Evolutionary conservation across 2,797 vertebrate genomes (phyloP).

Genomic region (Parotocinclus haroldoi): DNA sequence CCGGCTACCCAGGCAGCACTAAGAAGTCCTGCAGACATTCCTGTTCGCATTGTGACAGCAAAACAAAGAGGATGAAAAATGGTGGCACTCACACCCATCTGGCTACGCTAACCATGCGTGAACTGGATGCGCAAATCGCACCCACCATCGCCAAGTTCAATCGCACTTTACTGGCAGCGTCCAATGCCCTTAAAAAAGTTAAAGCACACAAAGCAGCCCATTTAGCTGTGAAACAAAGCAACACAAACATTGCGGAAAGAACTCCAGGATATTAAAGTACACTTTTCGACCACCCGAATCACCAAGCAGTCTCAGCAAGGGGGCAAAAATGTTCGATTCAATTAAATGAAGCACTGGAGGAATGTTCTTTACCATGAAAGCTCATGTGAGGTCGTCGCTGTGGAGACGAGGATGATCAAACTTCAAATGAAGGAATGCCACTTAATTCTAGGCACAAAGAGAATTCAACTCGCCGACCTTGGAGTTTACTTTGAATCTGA

Average conservation of each 20-base stretch:
- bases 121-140: not conserved
- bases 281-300: too few relatives aligned
- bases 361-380: not conserved
- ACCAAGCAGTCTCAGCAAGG: too few relatives aligned
- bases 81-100: not conserved
- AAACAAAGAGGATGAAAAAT: slow-evolving; percentile 23
- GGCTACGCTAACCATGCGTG: slow-evolving; percentile 1
- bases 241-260: too few relatives aligned
- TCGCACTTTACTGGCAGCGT: too few relatives aligned
- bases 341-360: too few relatives aligned
- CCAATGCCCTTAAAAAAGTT: too few relatives aligned
- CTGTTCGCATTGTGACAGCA: slow-evolving; percentile 8
- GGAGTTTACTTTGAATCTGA: slow-evolving; percentile 4
- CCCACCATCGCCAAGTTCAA: too few relatives aligned
- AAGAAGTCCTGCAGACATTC: slow-evolving; percentile 6
- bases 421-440: not conserved
- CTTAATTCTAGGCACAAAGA: not conserved
- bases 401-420: slow-evolving; percentile 2
- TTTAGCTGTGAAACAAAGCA: too few relatives aligned
- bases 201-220: too few relatives aligned
- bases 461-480: slow-evolving; percentile 1
- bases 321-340: too few relatives aligned
- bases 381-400: not conserved
- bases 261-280: too few relatives aligned
- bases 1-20: not conserved